phyloP scores from a whole-genome alignment of 2,797 vertebrate genomes.

The Acanthopagrus latus region DNA sequence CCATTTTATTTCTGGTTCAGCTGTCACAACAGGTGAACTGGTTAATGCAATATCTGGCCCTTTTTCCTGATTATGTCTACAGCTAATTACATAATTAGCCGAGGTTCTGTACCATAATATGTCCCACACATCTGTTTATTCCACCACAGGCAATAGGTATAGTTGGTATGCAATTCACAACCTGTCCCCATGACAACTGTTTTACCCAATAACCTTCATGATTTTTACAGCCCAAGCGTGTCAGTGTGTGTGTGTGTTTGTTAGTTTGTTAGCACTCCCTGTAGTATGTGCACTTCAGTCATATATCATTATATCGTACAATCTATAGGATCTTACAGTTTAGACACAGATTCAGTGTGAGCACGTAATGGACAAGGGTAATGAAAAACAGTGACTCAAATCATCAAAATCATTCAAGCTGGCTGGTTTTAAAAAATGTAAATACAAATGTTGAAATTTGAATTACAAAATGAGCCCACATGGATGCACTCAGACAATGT shows the following conservation, averaged over 20 bases:
- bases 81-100: constrained; percentile 50
- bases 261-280: constrained; percentile 21
- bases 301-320: constrained; percentile 40
- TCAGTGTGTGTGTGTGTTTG: constrained; percentile 1
- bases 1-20: constrained; percentile 9
- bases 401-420: not conserved
- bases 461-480: not conserved
- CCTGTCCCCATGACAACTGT: constrained; percentile 44
- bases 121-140: constrained; percentile 44
- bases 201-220: constrained; percentile 49
- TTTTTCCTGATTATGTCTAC: constrained; percentile 37
- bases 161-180: constrained; percentile 52
- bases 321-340: constrained; percentile 30
- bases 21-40: constrained; percentile 41
- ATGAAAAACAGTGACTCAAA: not conserved
- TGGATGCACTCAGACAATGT: not conserved
- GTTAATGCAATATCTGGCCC: constrained; percentile 43
- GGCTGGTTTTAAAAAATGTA: not conserved
- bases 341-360: constrained; percentile 6
- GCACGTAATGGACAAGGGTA: not conserved
- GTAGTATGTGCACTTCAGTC: constrained; percentile 49
- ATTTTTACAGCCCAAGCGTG: constrained; percentile 16
- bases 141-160: constrained; percentile 36
- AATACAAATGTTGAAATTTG: not conserved
- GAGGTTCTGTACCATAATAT: constrained; percentile 41